A percentile compares a stretch with the other conserved stretches of the same genome.
These are phyloP conservation scores for Darevskia mixta DNA, from an alignment of 2,797 vertebrate species.

Conservation along the genomic window DNA sequence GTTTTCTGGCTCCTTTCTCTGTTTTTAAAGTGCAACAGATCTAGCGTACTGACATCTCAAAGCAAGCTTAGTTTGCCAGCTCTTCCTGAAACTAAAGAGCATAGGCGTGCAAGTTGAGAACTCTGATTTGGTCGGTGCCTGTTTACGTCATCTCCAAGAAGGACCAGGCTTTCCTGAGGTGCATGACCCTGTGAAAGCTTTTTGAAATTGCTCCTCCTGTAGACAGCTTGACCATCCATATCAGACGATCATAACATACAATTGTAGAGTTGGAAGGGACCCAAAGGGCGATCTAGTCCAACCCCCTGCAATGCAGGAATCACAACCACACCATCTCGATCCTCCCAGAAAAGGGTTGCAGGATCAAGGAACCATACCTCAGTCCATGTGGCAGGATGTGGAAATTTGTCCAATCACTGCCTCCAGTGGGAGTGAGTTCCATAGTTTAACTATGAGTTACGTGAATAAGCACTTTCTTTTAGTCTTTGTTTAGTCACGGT, in stretches of 20 bases:
- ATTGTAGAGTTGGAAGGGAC: too few relatives aligned
- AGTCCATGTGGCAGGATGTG: background rate
- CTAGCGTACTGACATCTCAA: constrained; percentile 37
- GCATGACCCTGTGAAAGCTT: background rate
- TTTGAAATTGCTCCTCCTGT: too few relatives aligned
- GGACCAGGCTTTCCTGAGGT: background rate
- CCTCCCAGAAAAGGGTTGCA: background rate
- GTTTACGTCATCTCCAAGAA: background rate
- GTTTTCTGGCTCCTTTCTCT: constrained; percentile 61
- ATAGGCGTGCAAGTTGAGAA: constrained; percentile 2
- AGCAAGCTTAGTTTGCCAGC: constrained; percentile 41
- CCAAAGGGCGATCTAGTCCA: too few relatives aligned
- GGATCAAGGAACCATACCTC: background rate
- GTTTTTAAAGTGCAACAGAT: constrained; percentile 56
- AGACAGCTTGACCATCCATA: too few relatives aligned
- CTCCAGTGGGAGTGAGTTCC: too few relatives aligned
- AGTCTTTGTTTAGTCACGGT: too few relatives aligned
- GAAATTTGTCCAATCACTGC: too few relatives aligned
- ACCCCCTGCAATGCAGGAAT: too few relatives aligned
- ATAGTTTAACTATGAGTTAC: too few relatives aligned
- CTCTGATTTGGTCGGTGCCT: background rate
- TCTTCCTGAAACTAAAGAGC: constrained; percentile 47
- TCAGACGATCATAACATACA: too few relatives aligned
- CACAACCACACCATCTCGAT: too few relatives aligned
- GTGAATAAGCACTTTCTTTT: too few relatives aligned